Evolutionary conservation across 1,140 invertebrate species (phyloP), one percentile per base, ranked within the genome.

Genomic region (Pectinophora gossypiella): DNA sequence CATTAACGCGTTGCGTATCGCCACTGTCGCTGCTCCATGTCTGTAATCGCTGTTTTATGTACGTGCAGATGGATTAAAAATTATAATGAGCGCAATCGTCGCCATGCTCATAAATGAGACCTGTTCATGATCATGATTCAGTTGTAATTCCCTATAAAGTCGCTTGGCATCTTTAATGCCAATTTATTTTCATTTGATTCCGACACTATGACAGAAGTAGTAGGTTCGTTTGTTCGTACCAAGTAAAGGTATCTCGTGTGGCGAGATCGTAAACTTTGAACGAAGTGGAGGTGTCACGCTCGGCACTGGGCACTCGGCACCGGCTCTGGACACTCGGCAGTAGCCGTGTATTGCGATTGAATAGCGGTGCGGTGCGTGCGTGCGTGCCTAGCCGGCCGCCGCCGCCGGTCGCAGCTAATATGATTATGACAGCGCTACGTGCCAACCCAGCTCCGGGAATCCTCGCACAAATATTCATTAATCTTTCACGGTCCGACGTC

Each of bases 401-500:
- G 64, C 70, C 69, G 70, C 68, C 68, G 74, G 68, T 72, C 73
- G 62, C 78, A 61, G 72, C 78, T 87, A 87, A 87, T 81, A 85
- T 84, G 79, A 85, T 86, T 87, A 87, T 82, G 83, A 86, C 80
- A 82, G 70, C 73, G 72, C 69, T 84, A 85, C 79, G 83, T 84
- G 81, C 83, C 72, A 64, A 60, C 74, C 76, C 70, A 67, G 66
- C 76, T 72, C 71, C 70, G 77, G 75, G 81, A 83, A 75, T 84
- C 80, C 78, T 81, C 74, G 66, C 81, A 79, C 81, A 85, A 82
- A 85, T 81, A 85, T 84, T 87, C 83, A 87, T 87, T 87, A 87
- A 87, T 87, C 83, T 87, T 87, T 87, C 78, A 87, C 83, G 83
- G 77, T 72, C 81, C 73, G 79, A 85, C 84, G 84, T 87, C 78